phyloP scores from a whole-genome alignment of 2,113 vertebrate genomes.

The Glaucomys volans region DNA sequence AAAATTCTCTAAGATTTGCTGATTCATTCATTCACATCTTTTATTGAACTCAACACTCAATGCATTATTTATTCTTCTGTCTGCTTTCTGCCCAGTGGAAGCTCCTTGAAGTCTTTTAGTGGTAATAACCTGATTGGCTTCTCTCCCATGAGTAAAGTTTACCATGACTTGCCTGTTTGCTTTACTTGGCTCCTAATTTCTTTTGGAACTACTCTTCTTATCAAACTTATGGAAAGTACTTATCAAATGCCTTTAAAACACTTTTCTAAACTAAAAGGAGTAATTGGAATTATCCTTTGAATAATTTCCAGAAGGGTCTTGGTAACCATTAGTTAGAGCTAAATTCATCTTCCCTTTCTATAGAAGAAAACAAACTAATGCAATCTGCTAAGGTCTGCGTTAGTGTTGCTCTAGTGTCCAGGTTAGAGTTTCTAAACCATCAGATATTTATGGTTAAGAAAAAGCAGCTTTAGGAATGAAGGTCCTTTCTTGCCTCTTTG shows the following conservation, averaged over 20 bases:
- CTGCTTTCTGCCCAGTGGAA: not conserved
- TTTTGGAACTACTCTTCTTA: not conserved
- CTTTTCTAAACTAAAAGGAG: not conserved
- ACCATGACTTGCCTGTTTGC: not conserved
- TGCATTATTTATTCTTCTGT: not conserved
- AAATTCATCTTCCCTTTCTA: not conserved
- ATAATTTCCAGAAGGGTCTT: not conserved
- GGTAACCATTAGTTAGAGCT: not conserved
- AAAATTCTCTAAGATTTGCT: slow-evolving; percentile 23
- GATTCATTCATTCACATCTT: not conserved
- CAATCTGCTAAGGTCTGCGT: not conserved
- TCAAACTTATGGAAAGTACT: not conserved
- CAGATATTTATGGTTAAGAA: not conserved
- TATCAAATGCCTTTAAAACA: not conserved
- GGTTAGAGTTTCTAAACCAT: not conserved
- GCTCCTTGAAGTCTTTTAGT: not conserved
- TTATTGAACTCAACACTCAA: not conserved
- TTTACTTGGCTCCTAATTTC: not conserved
- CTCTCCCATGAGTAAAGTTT: not conserved
- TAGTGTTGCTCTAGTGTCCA: not conserved
- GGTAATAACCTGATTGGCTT: not conserved
- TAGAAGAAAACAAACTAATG: not conserved
- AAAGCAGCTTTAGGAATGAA: not conserved
- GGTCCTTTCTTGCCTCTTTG: not conserved
- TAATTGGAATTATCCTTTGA: not conserved